These are phyloP conservation scores for Brachystomella parvula DNA, from an alignment of 1,140 invertebrate species.

Conservation along the genomic window DNA sequence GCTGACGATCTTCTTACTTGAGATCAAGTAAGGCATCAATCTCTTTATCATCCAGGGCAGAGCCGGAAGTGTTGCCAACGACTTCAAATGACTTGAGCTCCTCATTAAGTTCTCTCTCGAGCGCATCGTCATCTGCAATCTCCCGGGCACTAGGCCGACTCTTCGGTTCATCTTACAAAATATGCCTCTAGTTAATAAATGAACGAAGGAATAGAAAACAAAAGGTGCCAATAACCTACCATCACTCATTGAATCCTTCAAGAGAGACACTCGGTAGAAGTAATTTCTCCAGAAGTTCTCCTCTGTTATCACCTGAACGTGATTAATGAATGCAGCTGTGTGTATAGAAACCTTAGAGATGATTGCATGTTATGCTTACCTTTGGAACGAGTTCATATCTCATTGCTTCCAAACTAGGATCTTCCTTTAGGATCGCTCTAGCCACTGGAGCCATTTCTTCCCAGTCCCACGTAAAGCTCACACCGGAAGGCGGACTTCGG, in stretches of 20 bases:
- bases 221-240: slow-evolving; percentile 10
- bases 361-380: slow-evolving; percentile 49
- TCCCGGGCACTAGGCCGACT: slow-evolving; percentile 21
- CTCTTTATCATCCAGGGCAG: slow-evolving; percentile 28
- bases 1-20: slow-evolving; percentile 27
- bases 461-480: slow-evolving; percentile 92
- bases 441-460: slow-evolving; percentile 77
- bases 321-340: background rate
- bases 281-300: slow-evolving; percentile 99
- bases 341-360: background rate
- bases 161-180: slow-evolving; percentile 23
- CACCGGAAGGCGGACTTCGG: slow-evolving; percentile 86
- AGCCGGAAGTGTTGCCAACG: slow-evolving; percentile 15
- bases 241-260: slow-evolving; percentile 73
- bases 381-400: slow-evolving; percentile 98
- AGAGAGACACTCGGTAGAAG: slow-evolving; percentile 95
- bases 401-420: slow-evolving; percentile 93
- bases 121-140: slow-evolving; percentile 21
- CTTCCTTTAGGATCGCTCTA: slow-evolving; percentile 84
- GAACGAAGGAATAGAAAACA: background rate
- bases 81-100: slow-evolving; percentile 32
- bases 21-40: slow-evolving; percentile 32
- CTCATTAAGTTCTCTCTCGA: slow-evolving; percentile 32
- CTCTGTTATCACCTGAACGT: slow-evolving; percentile 73
- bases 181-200: background rate